Evolutionary conservation across 2,797 vertebrate genomes (phyloP).

Genomic region (Coilia nasus): DNA sequence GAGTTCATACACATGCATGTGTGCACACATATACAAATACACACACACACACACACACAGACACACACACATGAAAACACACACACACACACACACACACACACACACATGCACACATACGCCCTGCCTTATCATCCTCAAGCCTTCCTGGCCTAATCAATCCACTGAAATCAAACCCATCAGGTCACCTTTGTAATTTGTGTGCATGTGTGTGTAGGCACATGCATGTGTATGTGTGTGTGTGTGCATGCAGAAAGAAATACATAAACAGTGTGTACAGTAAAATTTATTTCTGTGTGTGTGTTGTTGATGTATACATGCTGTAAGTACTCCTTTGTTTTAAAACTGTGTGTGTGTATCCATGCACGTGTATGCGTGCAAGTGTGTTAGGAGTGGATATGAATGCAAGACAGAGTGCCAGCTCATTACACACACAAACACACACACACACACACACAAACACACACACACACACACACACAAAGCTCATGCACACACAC

Average conservation of each 20-base stretch:
- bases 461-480: not conserved
- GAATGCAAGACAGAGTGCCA: slow-evolving; percentile 53
- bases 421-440: slow-evolving; percentile 45
- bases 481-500: not conserved
- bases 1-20: too few relatives aligned
- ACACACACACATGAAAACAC: not conserved
- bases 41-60: too few relatives aligned
- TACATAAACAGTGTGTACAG: not conserved
- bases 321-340: not conserved
- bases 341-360: not conserved
- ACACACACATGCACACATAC: not conserved
- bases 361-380: not conserved
- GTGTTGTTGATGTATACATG: not conserved
- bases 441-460: slow-evolving; percentile 12
- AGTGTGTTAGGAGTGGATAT: slow-evolving; percentile 55
- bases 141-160: slow-evolving; percentile 55
- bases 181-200: slow-evolving; percentile 60
- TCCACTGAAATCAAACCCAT: slow-evolving; percentile 63
- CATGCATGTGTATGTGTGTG: not conserved
- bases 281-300: not conserved
- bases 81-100: slow-evolving; percentile 3
- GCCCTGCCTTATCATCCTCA: not conserved
- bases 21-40: too few relatives aligned
- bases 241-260: not conserved
- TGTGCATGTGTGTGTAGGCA: slow-evolving; percentile 38